Conservation (phyloP, 2,113 vertebrate genomes). For the Burhinus oedicnemus region DNA sequence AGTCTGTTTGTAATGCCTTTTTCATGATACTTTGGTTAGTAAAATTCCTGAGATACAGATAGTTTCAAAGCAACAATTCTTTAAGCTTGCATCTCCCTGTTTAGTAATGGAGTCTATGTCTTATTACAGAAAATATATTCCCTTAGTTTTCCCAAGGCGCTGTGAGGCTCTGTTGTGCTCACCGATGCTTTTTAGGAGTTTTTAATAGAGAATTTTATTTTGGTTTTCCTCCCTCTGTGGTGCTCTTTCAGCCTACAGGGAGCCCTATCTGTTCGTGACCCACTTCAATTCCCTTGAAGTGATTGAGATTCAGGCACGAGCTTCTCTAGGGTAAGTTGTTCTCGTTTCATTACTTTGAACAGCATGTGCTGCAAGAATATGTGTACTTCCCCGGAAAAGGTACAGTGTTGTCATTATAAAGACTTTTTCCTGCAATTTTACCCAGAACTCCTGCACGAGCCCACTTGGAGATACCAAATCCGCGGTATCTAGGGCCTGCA, state of each 20-base stretch:
- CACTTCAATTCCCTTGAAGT: slow-evolving; percentile 99
- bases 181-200: neutral
- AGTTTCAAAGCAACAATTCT: neutral
- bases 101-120: neutral
- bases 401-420: neutral
- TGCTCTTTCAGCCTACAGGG: slow-evolving; percentile 89
- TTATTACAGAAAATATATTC: neutral
- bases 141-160: neutral
- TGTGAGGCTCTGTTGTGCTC: neutral
- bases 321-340: slow-evolving; percentile 86
- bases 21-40: neutral
- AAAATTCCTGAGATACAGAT: neutral
- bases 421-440: neutral
- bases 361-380: neutral
- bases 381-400: neutral
- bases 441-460: slow-evolving; percentile 88
- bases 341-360: neutral
- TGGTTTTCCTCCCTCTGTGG: neutral
- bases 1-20: neutral
- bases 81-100: neutral
- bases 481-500: slow-evolving; percentile 93
- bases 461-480: slow-evolving; percentile 95
- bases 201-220: neutral
- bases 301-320: slow-evolving; percentile 93
- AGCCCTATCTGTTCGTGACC: slow-evolving; percentile 97